phyloP scores from a whole-genome alignment of 2,888 invertebrate genomes.

The Aleiodes leptofemur region DNA sequence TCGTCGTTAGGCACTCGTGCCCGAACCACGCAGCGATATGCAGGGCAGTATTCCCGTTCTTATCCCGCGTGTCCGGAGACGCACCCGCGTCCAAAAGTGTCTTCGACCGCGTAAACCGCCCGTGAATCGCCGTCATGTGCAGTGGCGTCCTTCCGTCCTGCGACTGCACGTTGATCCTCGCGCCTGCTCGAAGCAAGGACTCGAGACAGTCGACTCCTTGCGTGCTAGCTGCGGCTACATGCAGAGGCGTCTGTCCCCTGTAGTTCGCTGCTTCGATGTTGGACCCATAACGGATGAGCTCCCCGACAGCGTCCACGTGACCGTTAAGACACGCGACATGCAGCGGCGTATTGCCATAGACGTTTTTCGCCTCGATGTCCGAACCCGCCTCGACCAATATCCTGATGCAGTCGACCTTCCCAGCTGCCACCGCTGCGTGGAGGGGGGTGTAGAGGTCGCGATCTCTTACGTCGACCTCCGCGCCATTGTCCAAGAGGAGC shows the following conservation, averaged over 20 bases:
- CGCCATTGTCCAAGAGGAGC: constrained; percentile 74
- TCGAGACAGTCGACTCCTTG: constrained; percentile 80
- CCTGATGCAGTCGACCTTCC: constrained; percentile 74
- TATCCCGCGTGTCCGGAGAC: constrained; percentile 78
- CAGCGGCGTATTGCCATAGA: constrained; percentile 79
- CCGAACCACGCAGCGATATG: constrained; percentile 80
- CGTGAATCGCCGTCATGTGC: constrained; percentile 82
- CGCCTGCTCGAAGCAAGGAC: constrained; percentile 77
- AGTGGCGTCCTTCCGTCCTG: constrained; percentile 80
- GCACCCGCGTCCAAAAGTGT: constrained; percentile 79
- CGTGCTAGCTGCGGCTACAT: constrained; percentile 79
- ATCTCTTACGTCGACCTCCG: constrained; percentile 75
- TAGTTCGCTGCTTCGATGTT: constrained; percentile 78
- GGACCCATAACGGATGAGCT: constrained; percentile 76
- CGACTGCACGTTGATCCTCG: constrained; percentile 78
- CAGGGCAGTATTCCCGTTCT: constrained; percentile 79
- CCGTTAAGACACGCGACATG: constrained; percentile 81
- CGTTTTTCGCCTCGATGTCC: constrained; percentile 78
- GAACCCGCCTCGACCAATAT: constrained; percentile 77
- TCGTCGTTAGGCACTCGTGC: constrained; percentile 67
- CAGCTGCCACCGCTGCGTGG: constrained; percentile 80
- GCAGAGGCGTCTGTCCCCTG: constrained; percentile 79
- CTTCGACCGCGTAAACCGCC: constrained; percentile 80
- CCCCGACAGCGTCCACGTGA: constrained; percentile 77
- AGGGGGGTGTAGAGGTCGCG: constrained; percentile 79